Evolutionary conservation across 92 coral and sea anemone genomes (phyloP).

Genomic region (Parazoanthus swiftii): DNA sequence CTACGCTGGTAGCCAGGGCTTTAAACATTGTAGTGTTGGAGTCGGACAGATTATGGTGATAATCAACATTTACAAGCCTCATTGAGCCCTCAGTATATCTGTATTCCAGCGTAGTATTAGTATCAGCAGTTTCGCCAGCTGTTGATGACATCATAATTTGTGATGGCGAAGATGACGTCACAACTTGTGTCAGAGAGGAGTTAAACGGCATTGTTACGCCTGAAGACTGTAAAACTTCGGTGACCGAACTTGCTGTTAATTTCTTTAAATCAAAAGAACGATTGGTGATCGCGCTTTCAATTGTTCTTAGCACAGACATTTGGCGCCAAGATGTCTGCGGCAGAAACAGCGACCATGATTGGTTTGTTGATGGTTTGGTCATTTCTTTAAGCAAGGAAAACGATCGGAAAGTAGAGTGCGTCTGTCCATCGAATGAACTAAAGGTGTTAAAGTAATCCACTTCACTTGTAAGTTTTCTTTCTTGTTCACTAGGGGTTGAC

Average conservation of each 20-base stretch:
- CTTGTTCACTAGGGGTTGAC: neutral
- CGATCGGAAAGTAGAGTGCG: neutral
- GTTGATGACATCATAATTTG: neutral
- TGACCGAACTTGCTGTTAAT: neutral
- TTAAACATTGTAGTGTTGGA: constrained; percentile 47
- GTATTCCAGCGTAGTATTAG: neutral
- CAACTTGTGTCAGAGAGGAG: neutral
- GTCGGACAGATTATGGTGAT: constrained; percentile 50
- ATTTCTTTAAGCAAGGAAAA: neutral
- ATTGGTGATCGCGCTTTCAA: neutral
- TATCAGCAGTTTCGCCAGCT: neutral
- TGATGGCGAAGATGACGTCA: neutral
- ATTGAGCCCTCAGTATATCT: constrained; percentile 55
- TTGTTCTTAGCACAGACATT: neutral
- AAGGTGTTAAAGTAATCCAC: neutral
- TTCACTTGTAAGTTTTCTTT: neutral
- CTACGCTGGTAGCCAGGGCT: constrained; percentile 39
- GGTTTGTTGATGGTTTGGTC: neutral
- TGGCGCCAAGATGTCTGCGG: neutral
- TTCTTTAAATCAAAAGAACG: neutral
- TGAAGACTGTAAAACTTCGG: neutral
- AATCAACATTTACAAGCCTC: constrained; percentile 39
- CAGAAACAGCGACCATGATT: neutral
- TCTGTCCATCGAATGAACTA: neutral
- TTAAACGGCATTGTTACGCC: neutral